A percentile compares a stretch with the other conserved stretches of the same genome.
phyloP scores from a whole-genome alignment of 2,888 invertebrate genomes.

The Drosophila hawaiiensis region DNA sequence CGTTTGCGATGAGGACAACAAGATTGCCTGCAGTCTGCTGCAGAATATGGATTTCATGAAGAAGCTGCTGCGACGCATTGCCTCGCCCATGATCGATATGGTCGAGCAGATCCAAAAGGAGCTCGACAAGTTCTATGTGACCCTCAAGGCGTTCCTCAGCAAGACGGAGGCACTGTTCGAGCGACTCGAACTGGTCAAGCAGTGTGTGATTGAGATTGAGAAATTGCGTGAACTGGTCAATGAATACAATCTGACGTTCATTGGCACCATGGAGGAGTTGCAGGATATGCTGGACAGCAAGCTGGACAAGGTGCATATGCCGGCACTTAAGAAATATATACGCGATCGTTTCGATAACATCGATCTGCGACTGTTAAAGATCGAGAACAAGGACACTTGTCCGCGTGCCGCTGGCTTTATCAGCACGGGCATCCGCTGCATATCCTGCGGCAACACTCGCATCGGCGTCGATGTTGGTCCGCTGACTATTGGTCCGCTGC shows the following conservation, averaged over 20 bases:
- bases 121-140: constrained; percentile 65
- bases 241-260: constrained; percentile 68
- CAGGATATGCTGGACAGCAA: constrained; percentile 85
- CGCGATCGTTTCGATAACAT: constrained; percentile 70
- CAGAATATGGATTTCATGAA: constrained; percentile 78
- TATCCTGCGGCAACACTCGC: constrained; percentile 74
- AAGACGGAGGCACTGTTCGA: constrained; percentile 70
- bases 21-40: constrained; percentile 78
- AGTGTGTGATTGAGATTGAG: constrained; percentile 76
- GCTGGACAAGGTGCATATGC: constrained; percentile 83
- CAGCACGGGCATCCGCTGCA: constrained; percentile 69
- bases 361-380: constrained; percentile 46
- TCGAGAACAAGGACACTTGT: constrained; percentile 71
- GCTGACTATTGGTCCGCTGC: constrained; percentile 43
- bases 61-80: constrained; percentile 77
- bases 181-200: constrained; percentile 76
- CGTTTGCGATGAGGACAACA: constrained; percentile 78
- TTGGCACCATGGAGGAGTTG: constrained; percentile 82
- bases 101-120: constrained; percentile 68
- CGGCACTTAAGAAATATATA: constrained; percentile 81
- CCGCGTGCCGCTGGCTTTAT: constrained; percentile 81
- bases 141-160: constrained; percentile 64
- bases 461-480: constrained; percentile 75
- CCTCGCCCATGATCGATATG: constrained; percentile 73
- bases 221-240: constrained; percentile 56